A percentile compares a stretch with the other conserved stretches of the same genome.
phyloP scores from a whole-genome alignment of 2,113 vertebrate genomes.

The Thomomys bottae region DNA sequence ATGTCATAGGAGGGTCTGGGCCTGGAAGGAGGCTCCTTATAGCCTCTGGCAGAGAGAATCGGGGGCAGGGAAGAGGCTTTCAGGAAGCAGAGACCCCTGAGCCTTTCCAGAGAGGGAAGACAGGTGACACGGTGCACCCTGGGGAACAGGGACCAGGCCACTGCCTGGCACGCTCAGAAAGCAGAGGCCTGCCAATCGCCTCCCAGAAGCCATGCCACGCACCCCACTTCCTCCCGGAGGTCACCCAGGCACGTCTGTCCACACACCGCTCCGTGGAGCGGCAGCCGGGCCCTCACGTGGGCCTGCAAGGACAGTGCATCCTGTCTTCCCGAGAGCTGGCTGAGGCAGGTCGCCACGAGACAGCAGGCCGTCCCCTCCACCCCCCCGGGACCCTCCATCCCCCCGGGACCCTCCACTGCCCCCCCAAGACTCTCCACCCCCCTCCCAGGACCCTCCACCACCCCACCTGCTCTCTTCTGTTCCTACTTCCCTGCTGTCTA shows the following conservation, averaged over 20 bases:
- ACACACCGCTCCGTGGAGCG: not conserved
- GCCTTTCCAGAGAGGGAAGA: too few species aligned
- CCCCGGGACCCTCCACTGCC: too few species aligned
- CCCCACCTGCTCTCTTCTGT: not conserved
- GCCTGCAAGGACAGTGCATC: not conserved
- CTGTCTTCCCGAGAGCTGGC: not conserved
- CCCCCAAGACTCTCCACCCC: too few species aligned
- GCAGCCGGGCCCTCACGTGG: rapidly evolving
- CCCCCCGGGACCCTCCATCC: too few species aligned
- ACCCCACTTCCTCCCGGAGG: not conserved
- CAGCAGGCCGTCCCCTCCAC: too few species aligned
- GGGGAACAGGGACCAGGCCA: not conserved
- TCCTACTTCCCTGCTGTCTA: too few species aligned
- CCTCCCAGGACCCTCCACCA: too few species aligned
- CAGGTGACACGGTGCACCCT: rapidly evolving
- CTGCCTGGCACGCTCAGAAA: not conserved
- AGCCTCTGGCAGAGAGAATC: rapidly evolving
- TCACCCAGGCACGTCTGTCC: rapidly evolving
- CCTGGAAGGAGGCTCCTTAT: not conserved
- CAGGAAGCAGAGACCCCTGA: not conserved
- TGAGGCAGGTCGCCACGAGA: not conserved
- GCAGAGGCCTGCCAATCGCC: not conserved
- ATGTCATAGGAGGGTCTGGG: not conserved
- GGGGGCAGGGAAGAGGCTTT: not conserved
- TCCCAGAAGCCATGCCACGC: not conserved